Evolutionary conservation across 2,113 vertebrate species (phyloP).

Genomic region (Pardalotus punctatus): DNA sequence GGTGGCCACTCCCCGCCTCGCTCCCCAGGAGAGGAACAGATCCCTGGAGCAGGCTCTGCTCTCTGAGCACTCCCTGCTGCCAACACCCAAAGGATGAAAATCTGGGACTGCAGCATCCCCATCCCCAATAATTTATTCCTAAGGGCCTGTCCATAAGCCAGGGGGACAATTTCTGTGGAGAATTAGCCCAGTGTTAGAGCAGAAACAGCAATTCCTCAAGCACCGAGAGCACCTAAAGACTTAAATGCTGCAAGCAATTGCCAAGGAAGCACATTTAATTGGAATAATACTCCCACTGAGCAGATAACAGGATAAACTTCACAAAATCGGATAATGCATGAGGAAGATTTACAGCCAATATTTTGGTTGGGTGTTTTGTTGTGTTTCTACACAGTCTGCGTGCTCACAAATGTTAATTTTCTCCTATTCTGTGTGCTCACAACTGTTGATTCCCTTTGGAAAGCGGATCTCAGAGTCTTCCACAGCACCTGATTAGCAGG

Average conservation of each 20-base stretch:
- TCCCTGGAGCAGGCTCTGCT: not conserved
- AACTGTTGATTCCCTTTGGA: not conserved
- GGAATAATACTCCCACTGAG: conserved; percentile 27
- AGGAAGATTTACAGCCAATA: not conserved
- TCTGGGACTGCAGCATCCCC: not conserved
- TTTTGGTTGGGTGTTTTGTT: not conserved
- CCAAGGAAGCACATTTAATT: conserved; percentile 31
- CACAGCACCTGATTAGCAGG: not conserved
- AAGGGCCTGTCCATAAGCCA: not conserved
- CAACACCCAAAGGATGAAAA: rapidly evolving
- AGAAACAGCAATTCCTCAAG: conserved; percentile 32
- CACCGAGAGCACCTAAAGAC: conserved; percentile 1
- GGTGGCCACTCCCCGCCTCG: not conserved
- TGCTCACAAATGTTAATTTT: not conserved
- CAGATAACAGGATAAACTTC: conserved; percentile 53
- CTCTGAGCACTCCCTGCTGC: not conserved
- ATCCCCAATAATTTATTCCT: rapidly evolving
- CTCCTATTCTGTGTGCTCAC: not conserved
- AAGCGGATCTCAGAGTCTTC: not conserved
- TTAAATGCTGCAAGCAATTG: conserved; percentile 39
- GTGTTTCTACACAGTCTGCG: not conserved
- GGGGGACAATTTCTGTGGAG: not conserved
- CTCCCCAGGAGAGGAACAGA: not conserved
- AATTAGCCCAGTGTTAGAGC: not conserved
- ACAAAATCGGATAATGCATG: not conserved